These are phyloP conservation scores for Eledona agricola DNA, from an alignment of 2,888 invertebrate species.

Conservation along the genomic window DNA sequence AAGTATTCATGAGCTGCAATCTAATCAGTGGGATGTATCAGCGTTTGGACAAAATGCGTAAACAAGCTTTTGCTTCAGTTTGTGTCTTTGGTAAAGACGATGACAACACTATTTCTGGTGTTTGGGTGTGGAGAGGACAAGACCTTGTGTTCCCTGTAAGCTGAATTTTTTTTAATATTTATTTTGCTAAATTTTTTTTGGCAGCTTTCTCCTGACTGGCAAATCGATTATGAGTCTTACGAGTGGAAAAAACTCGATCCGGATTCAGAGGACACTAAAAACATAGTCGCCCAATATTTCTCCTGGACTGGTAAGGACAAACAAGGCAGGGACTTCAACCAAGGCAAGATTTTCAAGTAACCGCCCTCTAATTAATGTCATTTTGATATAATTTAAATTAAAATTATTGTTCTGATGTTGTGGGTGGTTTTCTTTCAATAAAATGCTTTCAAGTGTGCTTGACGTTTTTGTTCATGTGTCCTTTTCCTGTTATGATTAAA, in stretches of 20 bases:
- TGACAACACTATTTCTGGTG: slow-evolving; percentile 91
- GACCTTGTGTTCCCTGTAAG: slow-evolving; percentile 85
- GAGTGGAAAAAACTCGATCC: slow-evolving; percentile 94
- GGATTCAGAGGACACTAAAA: slow-evolving; percentile 80
- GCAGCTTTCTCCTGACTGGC: slow-evolving; percentile 90
- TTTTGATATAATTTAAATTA: slow-evolving; percentile 30
- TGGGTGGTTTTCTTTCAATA: slow-evolving; percentile 29
- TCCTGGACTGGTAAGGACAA: slow-evolving; percentile 89
- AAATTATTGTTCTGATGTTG: slow-evolving; percentile 19
- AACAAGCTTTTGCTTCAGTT: slow-evolving; percentile 93
- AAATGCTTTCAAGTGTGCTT: slow-evolving; percentile 16
- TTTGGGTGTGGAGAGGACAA: slow-evolving; percentile 99
- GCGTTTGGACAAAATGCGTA: slow-evolving; percentile 97
- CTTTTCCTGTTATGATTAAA: too few species aligned
- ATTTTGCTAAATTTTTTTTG: slow-evolving; percentile 18
- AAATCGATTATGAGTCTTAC: slow-evolving; percentile 96
- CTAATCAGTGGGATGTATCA: slow-evolving; percentile 98
- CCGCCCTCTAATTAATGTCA: slow-evolving; percentile 22
- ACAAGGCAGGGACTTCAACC: slow-evolving; percentile 91
- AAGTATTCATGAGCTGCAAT: slow-evolving; percentile 94
- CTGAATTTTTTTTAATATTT: slow-evolving; percentile 29
- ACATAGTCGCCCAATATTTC: slow-evolving; percentile 88
- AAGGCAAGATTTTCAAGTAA: slow-evolving; percentile 99
- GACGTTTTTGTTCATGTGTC: too few species aligned
- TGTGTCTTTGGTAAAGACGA: slow-evolving; percentile 93